Evolutionary conservation across 2,888 invertebrate genomes (phyloP).

Genomic region (Siphlonurus alternatus): DNA sequence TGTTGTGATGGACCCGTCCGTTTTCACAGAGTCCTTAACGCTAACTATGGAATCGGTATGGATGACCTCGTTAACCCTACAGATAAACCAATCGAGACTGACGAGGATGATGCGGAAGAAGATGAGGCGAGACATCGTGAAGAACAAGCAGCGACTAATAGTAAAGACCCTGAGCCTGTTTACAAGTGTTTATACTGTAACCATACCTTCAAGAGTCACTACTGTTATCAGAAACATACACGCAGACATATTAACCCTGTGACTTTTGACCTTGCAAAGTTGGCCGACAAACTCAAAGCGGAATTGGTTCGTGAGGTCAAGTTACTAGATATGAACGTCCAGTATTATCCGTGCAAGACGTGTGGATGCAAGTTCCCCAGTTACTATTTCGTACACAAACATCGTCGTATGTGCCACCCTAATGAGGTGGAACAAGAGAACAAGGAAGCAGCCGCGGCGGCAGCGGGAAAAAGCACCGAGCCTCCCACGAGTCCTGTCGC

Average conservation of each 20-base stretch:
- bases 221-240: constrained; percentile 70
- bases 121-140: background rate
- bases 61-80: constrained; percentile 22
- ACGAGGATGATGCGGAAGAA: background rate
- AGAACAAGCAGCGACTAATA: background rate
- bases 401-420: constrained; percentile 69
- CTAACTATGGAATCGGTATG: constrained; percentile 44
- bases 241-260: constrained; percentile 48
- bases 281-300: constrained; percentile 9
- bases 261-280: constrained; percentile 23
- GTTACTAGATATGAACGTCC: constrained; percentile 57
- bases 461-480: background rate
- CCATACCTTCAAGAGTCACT: constrained; percentile 66
- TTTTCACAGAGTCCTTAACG: constrained; percentile 70
- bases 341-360: constrained; percentile 85
- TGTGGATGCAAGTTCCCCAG: constrained; percentile 86
- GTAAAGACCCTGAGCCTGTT: constrained; percentile 16
- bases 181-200: constrained; percentile 60
- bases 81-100: constrained; percentile 1
- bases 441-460: background rate
- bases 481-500: background rate
- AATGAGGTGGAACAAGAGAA: constrained; percentile 29
- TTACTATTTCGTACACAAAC: constrained; percentile 87
- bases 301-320: constrained; percentile 35
- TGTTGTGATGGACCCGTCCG: constrained; percentile 83